Percentiles rank a stretch among this genome's conserved stretches.
These are phyloP conservation scores for Amphipoea oculea DNA, from an alignment of 2,888 invertebrate genomes.

Conservation along the genomic window DNA sequence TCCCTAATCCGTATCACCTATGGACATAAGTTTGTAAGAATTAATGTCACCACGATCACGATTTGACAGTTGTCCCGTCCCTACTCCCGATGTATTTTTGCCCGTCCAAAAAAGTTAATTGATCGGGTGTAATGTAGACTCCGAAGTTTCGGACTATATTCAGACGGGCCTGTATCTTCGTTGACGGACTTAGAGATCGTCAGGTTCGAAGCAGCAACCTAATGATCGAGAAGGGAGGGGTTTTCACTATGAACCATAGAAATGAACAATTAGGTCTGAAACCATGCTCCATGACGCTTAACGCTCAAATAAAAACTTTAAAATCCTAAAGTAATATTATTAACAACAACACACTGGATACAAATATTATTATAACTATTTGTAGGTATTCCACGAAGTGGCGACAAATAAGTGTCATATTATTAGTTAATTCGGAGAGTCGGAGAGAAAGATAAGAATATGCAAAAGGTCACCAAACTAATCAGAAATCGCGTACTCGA, in stretches of 20 bases:
- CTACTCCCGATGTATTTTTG: neutral
- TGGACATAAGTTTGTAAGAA: neutral
- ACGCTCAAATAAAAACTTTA: neutral
- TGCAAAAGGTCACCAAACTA: slow-evolving; percentile 57
- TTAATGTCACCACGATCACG: neutral
- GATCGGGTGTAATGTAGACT: neutral
- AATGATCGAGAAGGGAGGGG: neutral
- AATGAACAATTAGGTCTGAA: neutral
- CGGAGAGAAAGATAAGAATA: slow-evolving; percentile 52
- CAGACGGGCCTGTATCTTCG: neutral
- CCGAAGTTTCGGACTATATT: neutral
- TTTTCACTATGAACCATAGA: neutral
- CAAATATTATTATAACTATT: neutral
- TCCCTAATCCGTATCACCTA: neutral
- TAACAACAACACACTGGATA: slow-evolving; percentile 11
- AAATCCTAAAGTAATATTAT: slow-evolving; percentile 1
- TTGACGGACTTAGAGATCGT: neutral
- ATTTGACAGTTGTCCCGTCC: neutral
- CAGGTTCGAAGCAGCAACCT: neutral
- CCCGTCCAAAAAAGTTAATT: neutral
- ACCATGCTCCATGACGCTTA: neutral
- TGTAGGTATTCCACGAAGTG: slow-evolving; percentile 39
- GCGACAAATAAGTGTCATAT: slow-evolving; percentile 21
- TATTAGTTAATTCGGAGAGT: slow-evolving; percentile 46
- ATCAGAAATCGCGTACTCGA: slow-evolving; percentile 43